Conservation (phyloP, 2,797 vertebrate species). For the Pseudopleuronectes americanus region DNA sequence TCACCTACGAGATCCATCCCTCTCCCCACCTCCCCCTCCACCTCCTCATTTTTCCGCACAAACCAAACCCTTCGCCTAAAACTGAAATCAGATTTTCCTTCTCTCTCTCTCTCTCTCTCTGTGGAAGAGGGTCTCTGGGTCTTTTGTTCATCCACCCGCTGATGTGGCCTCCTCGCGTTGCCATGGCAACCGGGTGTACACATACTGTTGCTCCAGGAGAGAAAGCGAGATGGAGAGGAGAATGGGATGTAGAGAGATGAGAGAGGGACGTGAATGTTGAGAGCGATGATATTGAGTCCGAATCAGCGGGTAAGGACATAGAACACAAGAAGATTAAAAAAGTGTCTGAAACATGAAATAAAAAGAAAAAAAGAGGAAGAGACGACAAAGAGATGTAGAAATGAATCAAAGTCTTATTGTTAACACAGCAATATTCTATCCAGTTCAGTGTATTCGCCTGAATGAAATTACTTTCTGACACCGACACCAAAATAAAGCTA, state of each 20-base stretch:
- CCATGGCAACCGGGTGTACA: conserved; percentile 78
- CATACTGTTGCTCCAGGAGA: conserved; percentile 73
- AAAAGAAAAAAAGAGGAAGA: neutral
- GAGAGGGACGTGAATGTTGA: conserved; percentile 48
- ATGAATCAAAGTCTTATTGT: conserved; percentile 18
- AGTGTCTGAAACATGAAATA: neutral
- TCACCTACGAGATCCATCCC: conserved; percentile 64
- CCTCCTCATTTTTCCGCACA: conserved; percentile 51
- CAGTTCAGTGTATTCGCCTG: conserved; percentile 15
- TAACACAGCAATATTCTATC: neutral
- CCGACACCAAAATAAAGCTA: conserved; percentile 13
- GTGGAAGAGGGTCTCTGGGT: conserved; percentile 68
- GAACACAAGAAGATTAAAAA: neutral
- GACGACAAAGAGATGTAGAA: conserved; percentile 12
- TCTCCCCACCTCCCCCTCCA: conserved; percentile 15
- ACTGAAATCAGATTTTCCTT: conserved; percentile 73
- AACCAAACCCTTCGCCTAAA: conserved; percentile 66
- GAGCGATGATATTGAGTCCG: conserved; percentile 50
- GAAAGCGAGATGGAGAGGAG: conserved; percentile 49
- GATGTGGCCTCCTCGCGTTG: conserved; percentile 74
- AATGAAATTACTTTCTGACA: conserved; percentile 20
- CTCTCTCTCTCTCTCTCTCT: conserved; percentile 34
- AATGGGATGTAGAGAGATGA: conserved; percentile 59
- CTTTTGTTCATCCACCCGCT: conserved; percentile 79
- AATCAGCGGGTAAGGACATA: conserved; percentile 24